Percentiles rank a stretch among this genome's conserved stretches.
Conservation (phyloP, 92 coral and sea anemone species). For the Epizoanthus rinbou region DNA sequence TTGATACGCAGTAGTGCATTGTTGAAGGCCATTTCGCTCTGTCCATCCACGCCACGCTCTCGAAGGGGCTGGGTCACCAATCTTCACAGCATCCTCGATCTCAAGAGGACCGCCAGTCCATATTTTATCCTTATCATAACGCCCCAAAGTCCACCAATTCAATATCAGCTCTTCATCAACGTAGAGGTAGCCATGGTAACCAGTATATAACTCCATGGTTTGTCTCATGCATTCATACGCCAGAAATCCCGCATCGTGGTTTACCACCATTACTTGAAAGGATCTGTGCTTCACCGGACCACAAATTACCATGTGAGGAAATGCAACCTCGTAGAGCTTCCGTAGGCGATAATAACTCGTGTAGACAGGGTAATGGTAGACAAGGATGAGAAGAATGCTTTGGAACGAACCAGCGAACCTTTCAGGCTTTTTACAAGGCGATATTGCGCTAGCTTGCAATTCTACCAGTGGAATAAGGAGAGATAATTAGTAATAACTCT, state of each 20-base stretch:
- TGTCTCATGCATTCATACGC: constrained; percentile 13
- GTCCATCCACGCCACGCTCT: constrained; percentile 9
- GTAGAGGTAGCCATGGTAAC: constrained; percentile 18
- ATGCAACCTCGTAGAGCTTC: constrained; percentile 19
- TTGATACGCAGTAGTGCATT: neutral
- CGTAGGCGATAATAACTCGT: neutral
- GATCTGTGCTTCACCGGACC: neutral
- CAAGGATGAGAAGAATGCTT: neutral
- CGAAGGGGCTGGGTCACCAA: neutral
- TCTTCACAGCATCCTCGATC: constrained; percentile 10
- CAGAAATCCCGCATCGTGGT: neutral
- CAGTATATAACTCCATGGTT: neutral
- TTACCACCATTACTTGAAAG: neutral
- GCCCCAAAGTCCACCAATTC: constrained; percentile 30
- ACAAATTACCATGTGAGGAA: neutral
- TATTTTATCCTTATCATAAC: constrained; percentile 18
- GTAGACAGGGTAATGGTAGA: constrained; percentile 6
- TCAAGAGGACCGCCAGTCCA: constrained; percentile 17
- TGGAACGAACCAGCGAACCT: neutral
- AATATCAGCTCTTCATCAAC: constrained; percentile 17
- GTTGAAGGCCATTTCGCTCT: neutral
- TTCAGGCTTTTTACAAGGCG: neutral
- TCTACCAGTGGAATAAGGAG: neutral
- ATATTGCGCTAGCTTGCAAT: neutral
- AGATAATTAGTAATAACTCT: too few relatives aligned